Evolutionary conservation across 2,113 vertebrate genomes (phyloP), one percentile per base, ranked within the genome.

Genomic region (Daphoenositta chrysoptera): DNA sequence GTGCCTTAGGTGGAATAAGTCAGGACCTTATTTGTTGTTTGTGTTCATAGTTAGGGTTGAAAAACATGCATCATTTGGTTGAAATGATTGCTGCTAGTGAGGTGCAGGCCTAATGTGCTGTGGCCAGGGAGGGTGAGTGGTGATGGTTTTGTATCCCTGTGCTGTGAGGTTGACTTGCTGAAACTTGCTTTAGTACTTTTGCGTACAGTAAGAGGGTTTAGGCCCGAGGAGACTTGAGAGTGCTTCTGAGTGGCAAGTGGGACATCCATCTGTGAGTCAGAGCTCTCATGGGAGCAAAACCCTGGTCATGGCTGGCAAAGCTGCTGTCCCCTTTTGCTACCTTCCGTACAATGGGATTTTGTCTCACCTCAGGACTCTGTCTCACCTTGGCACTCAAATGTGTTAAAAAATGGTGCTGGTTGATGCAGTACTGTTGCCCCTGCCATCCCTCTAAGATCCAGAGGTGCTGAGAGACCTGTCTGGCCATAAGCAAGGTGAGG

Each of bases 381-480:
- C 48, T 91, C 23, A 31, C 11, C 0, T 2, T 0, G 0, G 16
- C 31, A 28, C 44, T 60, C 24, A 11, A 9, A 8, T 27, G 47
- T 64, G 4, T 50, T 71, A 26, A 82, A 83, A 82, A 73, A 2
- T 27, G 20, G 12, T 66, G 42, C 56, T 42, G 28, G 15, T 45
- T 1, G 0, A 66, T 77, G 63, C 27, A 42, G 40, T 70, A 26
- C 33, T 7, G 0, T 81, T 44, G 17, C 18, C 15, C 13, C 22
- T 48, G 40, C 26, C 3, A 2, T 30, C 7, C 18, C 16, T 56
- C 28, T 44, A 18, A 63, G 66, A 39, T 58, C 20, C 39, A 26
- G 10, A 31, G 51, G 31, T 37, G 9, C 37, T 68, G 31, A n/a
- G 50, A 61, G 26, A 50, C 21, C 45, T 50, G 4, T 69, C 40